These are phyloP conservation scores for human (Homo sapiens) DNA, from an alignment of 2,113 vertebrate species.

Conservation along the genomic window GRCh38 chr2:213095001-213095500, in stretches of 20 bases:
- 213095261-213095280: constrained; percentile 5
- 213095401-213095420: not conserved
- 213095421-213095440: not conserved
- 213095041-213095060: not conserved
- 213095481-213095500: not conserved
- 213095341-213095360: not conserved
- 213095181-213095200: not conserved
- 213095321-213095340: not conserved
- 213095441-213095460: not conserved
- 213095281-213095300: not conserved
- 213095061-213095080: not conserved
- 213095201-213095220: not conserved
- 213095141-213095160: not conserved
- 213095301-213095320: not conserved
- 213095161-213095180: not conserved
- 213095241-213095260: not conserved
- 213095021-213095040: not conserved
- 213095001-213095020: not conserved
- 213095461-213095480: constrained; percentile 12
- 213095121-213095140: constrained; percentile 36
- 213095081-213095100: not conserved
- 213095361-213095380: not conserved
- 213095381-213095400: not conserved
- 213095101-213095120: not conserved
- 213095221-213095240: constrained; percentile 8